Evolutionary conservation across 2,113 vertebrate species (phyloP).

Genomic region (Corythoichthys haematopterus): DNA sequence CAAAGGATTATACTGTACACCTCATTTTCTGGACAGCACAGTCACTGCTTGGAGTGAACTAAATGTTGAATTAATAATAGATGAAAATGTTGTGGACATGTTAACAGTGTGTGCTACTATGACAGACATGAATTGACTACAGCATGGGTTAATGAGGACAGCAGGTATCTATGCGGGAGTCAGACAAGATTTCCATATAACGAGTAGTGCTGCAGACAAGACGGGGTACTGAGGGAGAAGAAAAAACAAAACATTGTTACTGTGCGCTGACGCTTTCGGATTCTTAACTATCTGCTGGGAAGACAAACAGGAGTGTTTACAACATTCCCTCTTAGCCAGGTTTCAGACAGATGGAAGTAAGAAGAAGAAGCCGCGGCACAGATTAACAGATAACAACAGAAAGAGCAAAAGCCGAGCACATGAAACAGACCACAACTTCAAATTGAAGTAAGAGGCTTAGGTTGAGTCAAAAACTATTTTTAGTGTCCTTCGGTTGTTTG

Average conservation of each 20-base stretch:
- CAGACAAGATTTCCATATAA: slow-evolving; percentile 34
- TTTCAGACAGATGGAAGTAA: slow-evolving; percentile 13
- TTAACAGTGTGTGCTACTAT: slow-evolving; percentile 1
- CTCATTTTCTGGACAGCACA: slow-evolving; percentile 43
- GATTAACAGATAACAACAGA: slow-evolving; percentile 43
- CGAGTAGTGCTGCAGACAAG: slow-evolving; percentile 29
- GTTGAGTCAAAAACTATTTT: slow-evolving; percentile 41
- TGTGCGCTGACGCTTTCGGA: slow-evolving; percentile 18
- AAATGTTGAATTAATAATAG: slow-evolving; percentile 7
- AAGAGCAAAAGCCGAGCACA: slow-evolving; percentile 21
- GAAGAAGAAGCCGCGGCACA: slow-evolving; percentile 17
- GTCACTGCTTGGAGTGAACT: slow-evolving; percentile 9
- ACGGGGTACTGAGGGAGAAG: slow-evolving; percentile 13
- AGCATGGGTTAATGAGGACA: slow-evolving; percentile 45
- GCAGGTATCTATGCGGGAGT: slow-evolving; percentile 25
- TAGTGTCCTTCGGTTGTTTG: slow-evolving; percentile 49
- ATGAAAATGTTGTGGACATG: slow-evolving; percentile 20
- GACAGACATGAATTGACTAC: slow-evolving; percentile 9
- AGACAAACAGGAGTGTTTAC: slow-evolving; percentile 13
- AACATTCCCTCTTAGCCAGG: slow-evolving; percentile 14
- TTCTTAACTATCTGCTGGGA: slow-evolving; percentile 21
- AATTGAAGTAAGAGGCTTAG: slow-evolving; percentile 63
- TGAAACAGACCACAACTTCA: slow-evolving; percentile 44
- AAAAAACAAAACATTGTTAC: slow-evolving; percentile 16
- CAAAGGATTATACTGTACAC: slow-evolving; percentile 46